Evolutionary conservation across 2,888 invertebrate species (phyloP), one percentile per base, ranked within the genome.

Genomic region (Meghimatium bilineatum): DNA sequence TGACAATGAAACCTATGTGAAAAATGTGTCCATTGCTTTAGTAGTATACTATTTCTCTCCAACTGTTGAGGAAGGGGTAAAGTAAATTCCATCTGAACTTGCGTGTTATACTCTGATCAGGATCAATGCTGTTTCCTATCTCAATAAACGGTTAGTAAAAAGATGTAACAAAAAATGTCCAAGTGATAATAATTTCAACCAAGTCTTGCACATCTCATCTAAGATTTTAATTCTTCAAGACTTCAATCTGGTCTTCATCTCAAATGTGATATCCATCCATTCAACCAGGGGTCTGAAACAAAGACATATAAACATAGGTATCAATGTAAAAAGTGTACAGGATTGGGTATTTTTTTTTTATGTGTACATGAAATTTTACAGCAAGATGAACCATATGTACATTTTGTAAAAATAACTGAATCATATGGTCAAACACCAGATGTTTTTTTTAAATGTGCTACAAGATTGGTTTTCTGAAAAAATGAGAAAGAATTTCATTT

Each of bases 301-400:
- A 77, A 77, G 77, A 77, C 77, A 77, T 36, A 77, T 77, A 56
- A 34, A 60, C 77, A 63, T 77, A 77, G 77, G 77, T 77, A 77
- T 77, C 26, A 63, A 36, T 36, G 17, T n/a, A 77, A 38, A 36
- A 56, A 52, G 72, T 23, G 44, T 44, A 12, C 6, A 12, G 44
- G 12, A 12, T 8, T 44, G 6, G 12, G n/a, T n/a, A 44, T 12
- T 44, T 44, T 44, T 72, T 26, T n/a, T 72, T 44, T 29, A 6
- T 69, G 20, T 49, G 20, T 69, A 2, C 36, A 69, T 36, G 69
- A 69, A 69, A 38, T 69, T n/a, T n/a, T 20, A 36, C 36, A 69
- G 36, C 69, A 69, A 69, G 1, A 69, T 67, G 17, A n/a, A 67
- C 14, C 8, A 36, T 36, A n/a, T 63, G 14, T n/a, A 63, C n/a